Base-by-base conservation (phyloP, 2,113 vertebrate species). In the Pristiophorus japonicus region DNA sequence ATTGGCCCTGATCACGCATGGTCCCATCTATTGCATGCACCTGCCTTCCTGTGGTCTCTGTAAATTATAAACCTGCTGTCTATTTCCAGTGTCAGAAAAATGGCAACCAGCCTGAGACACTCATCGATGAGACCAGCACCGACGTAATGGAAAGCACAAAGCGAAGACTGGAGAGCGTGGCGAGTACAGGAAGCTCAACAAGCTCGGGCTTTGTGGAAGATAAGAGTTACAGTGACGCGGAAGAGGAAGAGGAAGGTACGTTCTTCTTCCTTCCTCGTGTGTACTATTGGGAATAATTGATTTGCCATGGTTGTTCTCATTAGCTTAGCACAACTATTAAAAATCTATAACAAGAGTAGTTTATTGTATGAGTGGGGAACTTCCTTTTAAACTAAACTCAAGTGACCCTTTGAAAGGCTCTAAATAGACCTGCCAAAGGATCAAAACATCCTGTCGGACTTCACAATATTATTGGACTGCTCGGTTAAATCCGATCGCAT, bases 201-300 rank as follows among this genome's bases (percentile, higher is more conserved):
- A 99, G 98, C 97, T 99, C 99, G 0, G 99, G 99, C 93, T 99
- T 99, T 96, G 98, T 99, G 96, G 99, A 99, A 97, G 98, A 99
- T 97, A 99, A 99, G 97, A 99, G 98, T 96, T 99, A 99, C 97
- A 98, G 98, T 0, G 98, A 99, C 96, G 98, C 98, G 0, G 99
- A 99, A 96, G 98, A 99, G 96, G 98, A 99, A 96, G 98, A 99
- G 97, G 98, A 99, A 98, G 98, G 98, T 99, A 98, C 97, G 96
- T 63, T 34, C 47, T 47, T 2, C 78, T 63, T 94, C 66, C 66
- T 94, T 94, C 92, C 92, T 94, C 24, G 2, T 45, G n/a, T 51
- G 27, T 62, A 63, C 18, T 92, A 20, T 63, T 92, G 88, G 59
- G 59, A 92, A 91, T 63, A 92, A 92, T 38, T 63, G 34, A 63